Conservation (phyloP, 1,140 invertebrate genomes). For the Anadara kagoshimensis region DNA sequence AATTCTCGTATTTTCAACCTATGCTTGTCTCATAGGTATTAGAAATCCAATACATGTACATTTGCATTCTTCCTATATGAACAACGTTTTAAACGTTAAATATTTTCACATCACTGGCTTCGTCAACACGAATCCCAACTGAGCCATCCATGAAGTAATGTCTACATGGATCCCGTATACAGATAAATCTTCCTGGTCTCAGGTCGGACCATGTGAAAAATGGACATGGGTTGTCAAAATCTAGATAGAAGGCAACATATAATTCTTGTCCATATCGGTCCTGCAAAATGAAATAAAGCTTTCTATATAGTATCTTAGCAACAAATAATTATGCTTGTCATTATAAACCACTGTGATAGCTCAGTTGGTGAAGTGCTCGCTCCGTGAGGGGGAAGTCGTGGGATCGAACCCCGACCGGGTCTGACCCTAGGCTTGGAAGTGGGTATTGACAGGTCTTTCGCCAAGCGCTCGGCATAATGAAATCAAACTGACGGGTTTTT, state of each 20-base stretch:
- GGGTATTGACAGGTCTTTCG: no score
- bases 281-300: constrained; percentile 22
- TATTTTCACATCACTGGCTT: constrained; percentile 16
- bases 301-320: not conserved
- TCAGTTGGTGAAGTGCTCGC: no score
- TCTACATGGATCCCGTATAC: constrained; percentile 40
- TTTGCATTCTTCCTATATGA: no score
- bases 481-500: not conserved
- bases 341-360: no score
- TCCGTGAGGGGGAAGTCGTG: no score
- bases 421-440: no score
- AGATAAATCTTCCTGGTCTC: constrained; percentile 42
- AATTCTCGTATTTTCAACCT: no score
- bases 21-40: no score
- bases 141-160: constrained; percentile 43
- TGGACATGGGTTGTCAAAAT: constrained; percentile 34
- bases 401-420: no score
- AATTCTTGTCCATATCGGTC: constrained; percentile 35
- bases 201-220: constrained; percentile 42
- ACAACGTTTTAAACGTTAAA: no score
- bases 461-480: no score
- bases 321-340: not conserved
- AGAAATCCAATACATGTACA: no score
- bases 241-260: constrained; percentile 48
- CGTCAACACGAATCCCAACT: constrained; percentile 41